Evolutionary conservation across 2,797 vertebrate genomes (phyloP).

Genomic region (Xenopus petersii): DNA sequence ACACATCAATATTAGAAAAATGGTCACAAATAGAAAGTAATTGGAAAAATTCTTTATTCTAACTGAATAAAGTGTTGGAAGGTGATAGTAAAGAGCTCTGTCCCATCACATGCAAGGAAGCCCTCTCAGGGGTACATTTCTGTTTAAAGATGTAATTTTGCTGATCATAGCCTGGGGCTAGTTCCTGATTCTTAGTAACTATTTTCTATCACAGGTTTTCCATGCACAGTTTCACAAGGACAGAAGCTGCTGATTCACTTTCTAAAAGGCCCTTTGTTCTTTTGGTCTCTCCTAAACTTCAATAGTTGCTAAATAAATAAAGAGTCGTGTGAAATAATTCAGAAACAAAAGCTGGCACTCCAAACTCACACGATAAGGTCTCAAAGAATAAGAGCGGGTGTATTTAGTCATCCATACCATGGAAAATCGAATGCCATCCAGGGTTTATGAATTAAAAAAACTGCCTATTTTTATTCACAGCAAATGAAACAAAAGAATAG

Average conservation of each 20-base stretch:
- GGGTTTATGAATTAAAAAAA: not conserved
- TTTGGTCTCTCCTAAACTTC: conserved; percentile 9
- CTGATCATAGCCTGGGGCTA: conserved; percentile 16
- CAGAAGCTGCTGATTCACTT: conserved; percentile 23
- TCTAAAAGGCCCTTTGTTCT: conserved; percentile 16
- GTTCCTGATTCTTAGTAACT: not conserved
- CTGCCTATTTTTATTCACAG: no score
- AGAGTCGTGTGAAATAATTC: conserved; percentile 14
- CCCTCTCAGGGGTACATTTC: not conserved
- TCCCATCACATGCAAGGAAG: not conserved
- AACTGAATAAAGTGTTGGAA: no score
- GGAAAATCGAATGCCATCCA: not conserved
- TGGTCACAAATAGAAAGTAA: no score
- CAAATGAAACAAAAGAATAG: no score
- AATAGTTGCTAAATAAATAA: conserved; percentile 15
- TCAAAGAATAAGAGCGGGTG: not conserved
- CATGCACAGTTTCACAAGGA: conserved; percentile 13
- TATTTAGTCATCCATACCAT: not conserved
- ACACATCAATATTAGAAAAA: no score
- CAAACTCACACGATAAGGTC: not conserved
- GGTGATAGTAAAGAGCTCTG: no score
- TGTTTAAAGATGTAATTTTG: conserved; percentile 17
- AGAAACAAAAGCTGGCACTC: conserved; percentile 5
- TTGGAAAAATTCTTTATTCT: no score
- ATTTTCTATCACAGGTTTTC: not conserved